Evolutionary conservation across 2,797 vertebrate genomes (phyloP), one percentile per base, ranked within the genome.

Genomic region (Brotula barbata): DNA sequence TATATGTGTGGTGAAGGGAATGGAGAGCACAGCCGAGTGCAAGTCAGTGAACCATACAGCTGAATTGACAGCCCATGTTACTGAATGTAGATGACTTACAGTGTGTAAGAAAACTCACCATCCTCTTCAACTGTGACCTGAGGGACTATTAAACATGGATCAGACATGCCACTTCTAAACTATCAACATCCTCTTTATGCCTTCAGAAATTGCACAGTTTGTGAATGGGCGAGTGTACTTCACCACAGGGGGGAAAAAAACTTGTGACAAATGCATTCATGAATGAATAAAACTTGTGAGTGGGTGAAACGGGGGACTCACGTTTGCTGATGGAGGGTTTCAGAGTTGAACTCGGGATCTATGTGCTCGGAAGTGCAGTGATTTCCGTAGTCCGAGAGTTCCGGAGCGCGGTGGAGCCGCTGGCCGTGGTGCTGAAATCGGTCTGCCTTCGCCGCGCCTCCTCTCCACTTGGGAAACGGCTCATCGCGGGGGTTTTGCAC

Each of bases 391-490:
- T 85, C 84, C 40, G 60, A 20, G 13, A 63, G 55, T 68, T 77
- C 79, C 28, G 77, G 63, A 40, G 58, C 52, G 59, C 71, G 42
- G 12, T 45, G 64, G 48, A 61, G 62, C 34, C 83, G 59, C 83
- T 88, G 82, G 89, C 89, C 89, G 16, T 63, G 88, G 88, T 90
- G 81, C 87, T 88, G 87, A 79, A 87, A 17, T 52, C 75, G 73
- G 71, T 85, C 82, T 1, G 81, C 37, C 45, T n/a, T 72, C 28
- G 66, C 77, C 13, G 77, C 66, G 8, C 81, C 71, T 58, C 86
- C 76, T 36, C 81, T 84, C 81, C 85, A 83, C 68, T 76, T 82
- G 50, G 84, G 81, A 15, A 74, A 64, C 58, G 70, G 67, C 12
- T 76, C 87, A 85, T 88, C 73, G 56, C 60, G 41, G 44, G 71